Evolutionary conservation across 2,113 vertebrate species (phyloP).

Genomic region (Seriola aureovittata): DNA sequence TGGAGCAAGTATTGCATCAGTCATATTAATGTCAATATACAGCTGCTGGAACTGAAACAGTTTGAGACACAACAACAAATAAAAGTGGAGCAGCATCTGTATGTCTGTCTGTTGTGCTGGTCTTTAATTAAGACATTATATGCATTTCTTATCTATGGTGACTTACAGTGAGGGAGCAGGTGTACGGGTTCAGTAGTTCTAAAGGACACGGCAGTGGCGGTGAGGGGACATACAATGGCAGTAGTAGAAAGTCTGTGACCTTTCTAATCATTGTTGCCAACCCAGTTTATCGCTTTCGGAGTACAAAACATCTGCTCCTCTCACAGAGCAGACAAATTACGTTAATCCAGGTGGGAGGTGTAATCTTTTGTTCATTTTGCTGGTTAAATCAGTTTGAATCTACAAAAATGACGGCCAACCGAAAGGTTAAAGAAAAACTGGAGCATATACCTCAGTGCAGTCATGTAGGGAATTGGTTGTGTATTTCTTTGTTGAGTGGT

Average conservation of each 20-base stretch:
- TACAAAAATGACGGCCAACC: neutral
- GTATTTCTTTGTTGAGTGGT: constrained; percentile 12
- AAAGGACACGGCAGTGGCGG: constrained; percentile 12
- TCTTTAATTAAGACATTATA: constrained; percentile 19
- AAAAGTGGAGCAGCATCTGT: too few relatives aligned
- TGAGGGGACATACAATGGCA: constrained; percentile 16
- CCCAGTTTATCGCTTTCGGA: constrained; percentile 13
- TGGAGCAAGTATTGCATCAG: neutral
- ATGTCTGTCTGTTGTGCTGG: neutral
- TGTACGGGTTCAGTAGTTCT: constrained; percentile 1
- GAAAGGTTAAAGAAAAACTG: constrained; percentile 9
- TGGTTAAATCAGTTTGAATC: constrained; percentile 19
- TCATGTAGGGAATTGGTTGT: neutral
- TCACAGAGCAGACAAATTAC: neutral
- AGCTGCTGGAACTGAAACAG: neutral
- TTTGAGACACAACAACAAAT: neutral
- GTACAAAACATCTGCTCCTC: constrained; percentile 12
- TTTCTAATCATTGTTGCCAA: constrained; percentile 34
- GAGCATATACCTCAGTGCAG: neutral
- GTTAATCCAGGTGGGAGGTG: constrained; percentile 34
- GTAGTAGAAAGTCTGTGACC: constrained; percentile 12
- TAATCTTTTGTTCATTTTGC: constrained; percentile 23
- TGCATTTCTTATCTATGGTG: constrained; percentile 10
- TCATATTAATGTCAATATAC: neutral
- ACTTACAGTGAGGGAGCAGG: constrained; percentile 10